Percentiles rank a stretch among this genome's conserved stretches.
Conservation (phyloP, 2,888 invertebrate genomes). For the Dynastes maya region DNA sequence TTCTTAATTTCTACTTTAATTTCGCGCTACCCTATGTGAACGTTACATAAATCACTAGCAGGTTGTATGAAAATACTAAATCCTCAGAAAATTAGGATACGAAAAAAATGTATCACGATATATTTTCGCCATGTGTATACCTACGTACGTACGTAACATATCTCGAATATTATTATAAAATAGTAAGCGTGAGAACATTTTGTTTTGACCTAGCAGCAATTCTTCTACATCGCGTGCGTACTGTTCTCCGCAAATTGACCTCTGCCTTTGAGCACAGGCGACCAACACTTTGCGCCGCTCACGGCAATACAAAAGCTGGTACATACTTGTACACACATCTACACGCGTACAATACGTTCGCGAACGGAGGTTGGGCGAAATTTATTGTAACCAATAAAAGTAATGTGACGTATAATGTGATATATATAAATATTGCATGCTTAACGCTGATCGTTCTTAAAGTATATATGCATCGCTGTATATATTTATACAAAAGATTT, state of each 20-base stretch:
- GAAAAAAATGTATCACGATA: not conserved
- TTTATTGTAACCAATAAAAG: conserved; percentile 37
- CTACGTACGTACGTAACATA: not conserved
- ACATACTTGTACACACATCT: conserved; percentile 15
- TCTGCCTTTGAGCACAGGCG: conserved; percentile 56
- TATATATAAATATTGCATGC: conserved; percentile 34
- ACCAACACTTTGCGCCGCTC: conserved; percentile 52
- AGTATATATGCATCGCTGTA: not conserved
- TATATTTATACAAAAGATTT: conserved; percentile 25
- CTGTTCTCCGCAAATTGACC: conserved; percentile 55
- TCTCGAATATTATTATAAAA: conserved; percentile 36
- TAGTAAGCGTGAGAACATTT: conserved; percentile 56
- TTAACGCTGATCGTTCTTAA: conserved; percentile 6
- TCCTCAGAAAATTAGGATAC: not conserved
- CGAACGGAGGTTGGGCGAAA: conserved; percentile 20
- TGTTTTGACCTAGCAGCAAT: conserved; percentile 48
- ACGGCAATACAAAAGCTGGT: conserved; percentile 24
- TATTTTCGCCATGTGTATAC: not conserved
- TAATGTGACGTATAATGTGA: conserved; percentile 31
- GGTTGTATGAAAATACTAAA: not conserved
- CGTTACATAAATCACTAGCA: not conserved
- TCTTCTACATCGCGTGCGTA: conserved; percentile 51
- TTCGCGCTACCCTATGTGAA: too few species aligned
- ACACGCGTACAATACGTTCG: conserved; percentile 8
- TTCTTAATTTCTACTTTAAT: too few species aligned